These are phyloP conservation scores for Cheilosia vulpina DNA, from an alignment of 2,888 invertebrate species.

Conservation along the genomic window DNA sequence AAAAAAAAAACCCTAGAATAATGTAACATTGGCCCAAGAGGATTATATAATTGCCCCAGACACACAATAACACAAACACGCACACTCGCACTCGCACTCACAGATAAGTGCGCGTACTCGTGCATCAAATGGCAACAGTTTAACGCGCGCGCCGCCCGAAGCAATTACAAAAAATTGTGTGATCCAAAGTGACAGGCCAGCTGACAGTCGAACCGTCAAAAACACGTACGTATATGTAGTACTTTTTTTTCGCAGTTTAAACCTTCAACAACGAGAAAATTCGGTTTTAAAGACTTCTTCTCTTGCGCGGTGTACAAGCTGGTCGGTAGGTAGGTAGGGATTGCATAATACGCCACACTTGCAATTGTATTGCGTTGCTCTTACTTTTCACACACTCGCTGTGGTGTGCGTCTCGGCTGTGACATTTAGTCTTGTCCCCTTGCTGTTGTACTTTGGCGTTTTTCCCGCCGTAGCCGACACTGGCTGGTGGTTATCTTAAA, in stretches of 20 bases:
- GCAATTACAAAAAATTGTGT: slow-evolving; percentile 47
- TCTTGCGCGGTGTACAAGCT: not conserved
- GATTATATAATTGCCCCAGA: slow-evolving; percentile 53
- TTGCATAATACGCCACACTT: slow-evolving; percentile 42
- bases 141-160: slow-evolving; percentile 41
- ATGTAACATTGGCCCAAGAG: slow-evolving; percentile 56
- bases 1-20: slow-evolving; percentile 16
- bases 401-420: slow-evolving; percentile 10
- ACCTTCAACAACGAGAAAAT: slow-evolving; percentile 33
- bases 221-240: not conserved
- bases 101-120: slow-evolving; percentile 28
- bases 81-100: slow-evolving; percentile 6
- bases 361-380: slow-evolving; percentile 48
- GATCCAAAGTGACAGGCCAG: slow-evolving; percentile 31
- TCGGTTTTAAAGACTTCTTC: slow-evolving; percentile 35
- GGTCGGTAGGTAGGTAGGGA: not conserved
- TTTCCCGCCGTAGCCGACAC: not conserved
- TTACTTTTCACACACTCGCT: slow-evolving; percentile 32
- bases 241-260: slow-evolving; percentile 41
- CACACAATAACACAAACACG: no score
- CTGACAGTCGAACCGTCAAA: slow-evolving; percentile 30
- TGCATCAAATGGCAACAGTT: slow-evolving; percentile 54
- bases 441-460: not conserved
- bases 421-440: slow-evolving; percentile 39
- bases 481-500: slow-evolving; percentile 6